phyloP scores from a whole-genome alignment of 2,888 invertebrate species.

The Lasioglossum pauxillum region DNA sequence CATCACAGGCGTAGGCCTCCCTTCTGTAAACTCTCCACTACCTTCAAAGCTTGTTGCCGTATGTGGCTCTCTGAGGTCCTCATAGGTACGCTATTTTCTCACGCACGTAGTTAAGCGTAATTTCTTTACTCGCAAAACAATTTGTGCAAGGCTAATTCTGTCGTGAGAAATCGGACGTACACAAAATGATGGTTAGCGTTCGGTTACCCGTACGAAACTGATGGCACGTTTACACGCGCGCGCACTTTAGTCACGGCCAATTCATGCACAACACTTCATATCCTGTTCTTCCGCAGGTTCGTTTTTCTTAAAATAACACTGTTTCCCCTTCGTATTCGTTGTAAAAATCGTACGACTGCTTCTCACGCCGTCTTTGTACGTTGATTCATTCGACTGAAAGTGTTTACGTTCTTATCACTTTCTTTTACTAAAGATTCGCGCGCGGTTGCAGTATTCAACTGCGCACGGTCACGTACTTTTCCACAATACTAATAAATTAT shows the following conservation, averaged over 20 bases:
- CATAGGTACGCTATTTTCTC: slow-evolving; percentile 77
- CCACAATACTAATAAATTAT: slow-evolving; percentile 22
- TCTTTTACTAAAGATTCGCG: slow-evolving; percentile 51
- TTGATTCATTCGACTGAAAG: slow-evolving; percentile 28
- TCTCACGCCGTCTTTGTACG: slow-evolving; percentile 21
- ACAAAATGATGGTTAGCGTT: slow-evolving; percentile 57
- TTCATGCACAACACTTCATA: slow-evolving; percentile 54
- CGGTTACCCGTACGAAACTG: slow-evolving; percentile 61
- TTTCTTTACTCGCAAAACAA: slow-evolving; percentile 22
- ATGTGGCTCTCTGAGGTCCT: slow-evolving; percentile 76
- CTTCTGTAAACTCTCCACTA: slow-evolving; percentile 75
- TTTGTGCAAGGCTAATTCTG: slow-evolving; percentile 18
- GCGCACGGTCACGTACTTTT: slow-evolving; percentile 47
- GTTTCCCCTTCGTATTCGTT: not conserved
- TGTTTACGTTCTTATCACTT: slow-evolving; percentile 55
- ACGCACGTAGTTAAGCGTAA: slow-evolving; percentile 51
- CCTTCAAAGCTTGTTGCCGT: slow-evolving; percentile 76
- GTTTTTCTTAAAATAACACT: slow-evolving; percentile 33
- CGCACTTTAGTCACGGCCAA: slow-evolving; percentile 55
- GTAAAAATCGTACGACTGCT: slow-evolving; percentile 26
- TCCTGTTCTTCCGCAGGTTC: slow-evolving; percentile 19
- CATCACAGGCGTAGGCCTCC: slow-evolving; percentile 77
- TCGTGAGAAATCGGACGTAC: slow-evolving; percentile 27
- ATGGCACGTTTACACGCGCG: slow-evolving; percentile 58
- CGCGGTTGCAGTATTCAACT: slow-evolving; percentile 44